phyloP scores from a whole-genome alignment of 2,888 invertebrate species.

The Drosophila nigritarsus region DNA sequence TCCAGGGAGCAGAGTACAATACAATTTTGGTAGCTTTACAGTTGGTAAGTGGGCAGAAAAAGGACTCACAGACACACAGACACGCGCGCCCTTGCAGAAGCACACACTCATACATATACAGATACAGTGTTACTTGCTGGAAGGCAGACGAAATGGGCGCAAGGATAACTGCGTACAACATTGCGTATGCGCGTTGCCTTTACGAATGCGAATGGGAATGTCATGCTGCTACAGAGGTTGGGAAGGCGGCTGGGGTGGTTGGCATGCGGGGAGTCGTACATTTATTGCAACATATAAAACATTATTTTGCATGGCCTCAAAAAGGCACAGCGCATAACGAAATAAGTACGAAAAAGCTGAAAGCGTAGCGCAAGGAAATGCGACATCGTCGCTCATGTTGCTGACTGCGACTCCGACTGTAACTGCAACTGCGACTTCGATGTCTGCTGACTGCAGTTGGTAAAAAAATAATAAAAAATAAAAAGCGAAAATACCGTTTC shows the following conservation, averaged over 20 bases:
- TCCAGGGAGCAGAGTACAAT: slow-evolving; percentile 13
- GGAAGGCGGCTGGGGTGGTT: slow-evolving; percentile 1
- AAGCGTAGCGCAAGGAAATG: slow-evolving; percentile 70
- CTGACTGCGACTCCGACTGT: slow-evolving; percentile 3
- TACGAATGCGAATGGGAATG: slow-evolving; percentile 45
- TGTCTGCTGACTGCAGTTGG: slow-evolving; percentile 52
- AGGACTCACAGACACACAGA: slow-evolving; percentile 15
- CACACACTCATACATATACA: not conserved
- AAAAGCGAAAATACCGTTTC: slow-evolving; percentile 56
- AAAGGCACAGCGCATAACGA: slow-evolving; percentile 54
- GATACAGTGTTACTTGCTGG: slow-evolving; percentile 13
- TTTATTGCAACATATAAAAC: slow-evolving; percentile 80
- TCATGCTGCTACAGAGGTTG: not conserved
- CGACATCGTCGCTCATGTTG: slow-evolving; percentile 58
- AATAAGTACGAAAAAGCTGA: slow-evolving; percentile 44
- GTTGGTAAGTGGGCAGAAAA: slow-evolving; percentile 51
- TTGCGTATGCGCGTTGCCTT: slow-evolving; percentile 73
- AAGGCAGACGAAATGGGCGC: slow-evolving; percentile 62
- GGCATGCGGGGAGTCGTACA: slow-evolving; percentile 59
- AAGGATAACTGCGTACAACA: slow-evolving; percentile 76
- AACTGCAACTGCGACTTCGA: slow-evolving; percentile 7
- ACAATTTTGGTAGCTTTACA: slow-evolving; percentile 56
- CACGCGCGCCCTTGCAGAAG: not conserved
- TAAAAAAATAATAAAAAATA: slow-evolving; percentile 69
- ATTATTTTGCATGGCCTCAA: slow-evolving; percentile 79